These are phyloP conservation scores for Stegostoma tigrinum DNA, from an alignment of 2,113 vertebrate species.

Conservation along the genomic window DNA sequence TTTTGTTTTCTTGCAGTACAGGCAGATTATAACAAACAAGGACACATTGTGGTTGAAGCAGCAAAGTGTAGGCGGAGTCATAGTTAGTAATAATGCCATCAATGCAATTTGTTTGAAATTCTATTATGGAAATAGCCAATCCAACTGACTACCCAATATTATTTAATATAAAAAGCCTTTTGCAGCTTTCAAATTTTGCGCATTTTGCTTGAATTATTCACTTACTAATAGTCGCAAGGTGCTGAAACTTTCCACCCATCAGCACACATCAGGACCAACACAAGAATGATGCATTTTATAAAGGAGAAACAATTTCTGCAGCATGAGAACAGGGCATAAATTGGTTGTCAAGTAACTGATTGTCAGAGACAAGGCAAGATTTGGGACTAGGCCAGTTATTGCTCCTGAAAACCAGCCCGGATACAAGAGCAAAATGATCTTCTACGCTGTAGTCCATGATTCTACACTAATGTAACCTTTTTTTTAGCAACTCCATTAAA, in stretches of 20 bases:
- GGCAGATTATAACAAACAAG: no score
- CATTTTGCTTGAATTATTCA: background rate
- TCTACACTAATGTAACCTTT: background rate
- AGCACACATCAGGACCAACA: no score
- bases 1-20: no score
- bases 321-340: no score
- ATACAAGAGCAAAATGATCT: background rate
- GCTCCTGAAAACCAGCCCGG: background rate
- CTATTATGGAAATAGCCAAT: background rate
- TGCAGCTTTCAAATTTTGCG: background rate
- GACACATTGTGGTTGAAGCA: background rate
- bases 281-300: no score
- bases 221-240: no score
- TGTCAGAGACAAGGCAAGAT: no score
- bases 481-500: background rate
- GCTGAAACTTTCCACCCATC: no score
- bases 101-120: background rate
- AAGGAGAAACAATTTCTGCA: no score
- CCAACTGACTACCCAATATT: background rate
- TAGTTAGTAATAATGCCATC: background rate
- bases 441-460: background rate
- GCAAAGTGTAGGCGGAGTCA: background rate
- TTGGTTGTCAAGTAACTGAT: no score
- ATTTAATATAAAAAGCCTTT: background rate
- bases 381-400: background rate